Evolutionary conservation across 1,140 invertebrate species (phyloP).

Genomic region (Microplitis demolitor): DNA sequence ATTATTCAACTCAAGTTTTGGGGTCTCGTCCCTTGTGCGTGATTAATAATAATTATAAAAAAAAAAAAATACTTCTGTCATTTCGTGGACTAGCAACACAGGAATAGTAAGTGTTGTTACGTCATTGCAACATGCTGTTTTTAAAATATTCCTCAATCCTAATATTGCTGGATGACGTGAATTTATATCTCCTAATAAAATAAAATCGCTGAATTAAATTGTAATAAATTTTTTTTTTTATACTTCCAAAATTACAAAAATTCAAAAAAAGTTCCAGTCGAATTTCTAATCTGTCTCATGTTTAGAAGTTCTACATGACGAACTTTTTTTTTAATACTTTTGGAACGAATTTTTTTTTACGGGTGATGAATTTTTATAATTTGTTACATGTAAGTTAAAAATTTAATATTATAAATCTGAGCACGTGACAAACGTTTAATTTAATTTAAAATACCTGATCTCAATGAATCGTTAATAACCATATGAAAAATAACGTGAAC

Average conservation of each 20-base stretch:
- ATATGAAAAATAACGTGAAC: conserved; percentile 96
- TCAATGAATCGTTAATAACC: conserved; percentile 78
- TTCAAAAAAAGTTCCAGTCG: too few relatives aligned
- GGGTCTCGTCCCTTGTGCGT: too few relatives aligned
- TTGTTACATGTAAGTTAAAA: too few relatives aligned
- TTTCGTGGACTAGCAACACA: conserved; percentile 88
- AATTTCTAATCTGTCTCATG: too few relatives aligned
- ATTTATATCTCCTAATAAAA: conserved; percentile 79
- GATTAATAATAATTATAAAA: too few relatives aligned
- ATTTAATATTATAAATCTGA: too few relatives aligned
- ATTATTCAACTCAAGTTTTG: not conserved
- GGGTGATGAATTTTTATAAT: too few relatives aligned
- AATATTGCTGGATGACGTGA: conserved; percentile 95
- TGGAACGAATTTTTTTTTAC: too few relatives aligned
- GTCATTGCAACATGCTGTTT: conserved; percentile 91
- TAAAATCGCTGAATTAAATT: conserved; percentile 18
- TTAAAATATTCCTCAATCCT: conserved; percentile 92
- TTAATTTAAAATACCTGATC: conserved; percentile 58
- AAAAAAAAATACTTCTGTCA: conserved; percentile 77
- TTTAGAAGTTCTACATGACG: too few relatives aligned
- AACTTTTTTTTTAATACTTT: too few relatives aligned
- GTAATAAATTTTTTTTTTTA: not conserved
- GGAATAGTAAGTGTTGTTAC: conserved; percentile 93
- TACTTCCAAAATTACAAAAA: too few relatives aligned
- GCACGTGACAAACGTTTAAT: not conserved